Percentiles rank a stretch among this genome's conserved stretches.
phyloP scores from a whole-genome alignment of 2,113 vertebrate species.

The Notarius lentiginosus region DNA sequence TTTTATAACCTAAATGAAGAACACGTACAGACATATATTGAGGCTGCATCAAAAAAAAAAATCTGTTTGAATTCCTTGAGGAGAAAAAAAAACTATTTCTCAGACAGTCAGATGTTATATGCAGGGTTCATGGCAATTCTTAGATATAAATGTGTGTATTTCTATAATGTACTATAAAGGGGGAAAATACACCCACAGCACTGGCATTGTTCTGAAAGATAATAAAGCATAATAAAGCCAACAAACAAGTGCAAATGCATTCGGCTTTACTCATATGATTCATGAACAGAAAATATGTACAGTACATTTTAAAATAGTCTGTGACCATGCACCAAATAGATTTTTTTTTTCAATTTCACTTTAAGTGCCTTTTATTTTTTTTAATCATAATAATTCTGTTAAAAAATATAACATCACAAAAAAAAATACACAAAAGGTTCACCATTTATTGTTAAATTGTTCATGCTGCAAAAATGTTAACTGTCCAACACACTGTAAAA shows the following conservation, averaged over 20 bases:
- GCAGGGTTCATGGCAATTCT: neutral
- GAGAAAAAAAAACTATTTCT: too few relatives aligned
- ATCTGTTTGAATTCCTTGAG: too few relatives aligned
- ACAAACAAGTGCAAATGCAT: neutral
- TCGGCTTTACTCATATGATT: neutral
- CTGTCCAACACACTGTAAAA: neutral
- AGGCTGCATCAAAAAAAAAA: neutral
- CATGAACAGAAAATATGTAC: neutral
- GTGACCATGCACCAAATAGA: neutral
- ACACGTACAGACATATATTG: neutral
- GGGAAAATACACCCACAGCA: neutral
- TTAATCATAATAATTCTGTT: neutral
- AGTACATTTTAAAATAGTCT: neutral
- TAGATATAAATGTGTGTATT: neutral
- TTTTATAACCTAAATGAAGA: neutral
- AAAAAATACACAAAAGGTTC: neutral
- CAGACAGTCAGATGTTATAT: neutral
- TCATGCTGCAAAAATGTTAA: neutral
- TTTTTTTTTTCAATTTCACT: neutral
- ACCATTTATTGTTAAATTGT: neutral
- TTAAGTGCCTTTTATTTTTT: neutral
- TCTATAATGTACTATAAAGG: neutral
- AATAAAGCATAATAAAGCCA: neutral
- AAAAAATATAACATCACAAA: neutral
- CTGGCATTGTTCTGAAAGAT: neutral